Base-by-base conservation (phyloP, 1,140 invertebrate genomes). In the Hylaeus anthracinus region DNA sequence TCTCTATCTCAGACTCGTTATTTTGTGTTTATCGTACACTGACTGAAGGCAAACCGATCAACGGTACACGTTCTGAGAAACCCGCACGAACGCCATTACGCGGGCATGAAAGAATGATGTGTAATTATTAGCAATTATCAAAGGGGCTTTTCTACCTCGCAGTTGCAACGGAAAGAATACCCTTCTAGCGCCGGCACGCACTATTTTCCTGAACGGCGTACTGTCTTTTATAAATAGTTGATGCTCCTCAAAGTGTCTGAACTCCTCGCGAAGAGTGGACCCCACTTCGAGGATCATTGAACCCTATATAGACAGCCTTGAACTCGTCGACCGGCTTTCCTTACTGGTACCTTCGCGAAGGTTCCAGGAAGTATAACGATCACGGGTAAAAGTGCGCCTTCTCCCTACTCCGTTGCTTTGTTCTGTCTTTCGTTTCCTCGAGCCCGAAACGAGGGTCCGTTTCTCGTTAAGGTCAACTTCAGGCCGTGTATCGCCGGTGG, bases 351-450 rank as follows among this genome's bases (percentile, higher is more conserved):
- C 85, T 87, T 88, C 81, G 73, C 64, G 73, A 56, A 88, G 73
- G 77, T 88, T 88, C 86, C 82, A 83, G 86, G 86, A 87, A 88
- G 86, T 87, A 85, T 83, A 88, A 87, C 73, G 86, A 87, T 81
- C 86, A 53, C 74, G 63, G 72, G 78, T 79, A 81, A 86, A 87
- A 87, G 77, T 74, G 51, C 43, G 45, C 64, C 58, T 48, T 58
- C 55, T 26, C 8, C 37, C 64, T 12, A 6, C 72, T 69, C 51
- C 63, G 4, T 66, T 9, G 58, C 72, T 85, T 82, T 85, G 56
- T 83, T 83, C 67, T 66, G 79, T 82, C 63, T 63, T 74, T 74
- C 75, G 45, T 76, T 80, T 86, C 78, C 61, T 77, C 65, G 61
- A 41, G 37, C 48, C 53, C 56, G 72, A 64, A 26, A 55, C 78